Conservation (phyloP, 2,113 vertebrate species). For the Tonatia bakeri region DNA sequence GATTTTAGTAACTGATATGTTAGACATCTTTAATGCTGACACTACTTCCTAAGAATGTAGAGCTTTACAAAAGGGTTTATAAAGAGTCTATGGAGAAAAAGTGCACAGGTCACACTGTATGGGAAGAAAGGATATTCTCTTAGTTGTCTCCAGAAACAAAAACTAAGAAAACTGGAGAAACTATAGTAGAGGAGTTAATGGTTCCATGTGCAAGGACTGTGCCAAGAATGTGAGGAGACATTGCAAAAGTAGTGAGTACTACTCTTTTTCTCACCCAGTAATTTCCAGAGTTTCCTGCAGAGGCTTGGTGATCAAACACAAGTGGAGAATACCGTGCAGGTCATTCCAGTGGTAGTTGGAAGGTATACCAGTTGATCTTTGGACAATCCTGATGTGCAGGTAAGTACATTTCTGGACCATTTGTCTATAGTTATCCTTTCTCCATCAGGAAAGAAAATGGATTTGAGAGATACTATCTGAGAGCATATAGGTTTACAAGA, state of each 20-base stretch:
- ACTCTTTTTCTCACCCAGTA: background rate
- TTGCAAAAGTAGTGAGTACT: background rate
- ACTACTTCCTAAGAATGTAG: background rate
- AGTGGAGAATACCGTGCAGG: background rate
- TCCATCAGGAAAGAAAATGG: background rate
- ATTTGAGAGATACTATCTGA: background rate
- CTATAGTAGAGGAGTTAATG: background rate
- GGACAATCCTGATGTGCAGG: background rate
- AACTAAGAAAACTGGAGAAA: background rate
- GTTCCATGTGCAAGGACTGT: background rate
- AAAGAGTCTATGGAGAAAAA: background rate
- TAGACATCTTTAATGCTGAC: background rate
- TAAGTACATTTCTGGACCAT: background rate
- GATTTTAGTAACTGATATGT: background rate
- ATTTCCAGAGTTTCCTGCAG: background rate
- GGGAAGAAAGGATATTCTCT: background rate
- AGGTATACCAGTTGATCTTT: background rate
- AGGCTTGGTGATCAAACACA: background rate
- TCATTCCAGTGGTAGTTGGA: background rate
- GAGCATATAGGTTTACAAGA: background rate
- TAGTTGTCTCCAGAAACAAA: background rate
- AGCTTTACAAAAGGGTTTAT: background rate
- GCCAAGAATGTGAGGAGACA: background rate
- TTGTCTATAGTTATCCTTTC: background rate
- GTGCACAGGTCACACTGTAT: background rate